Evolutionary conservation across 2,797 vertebrate species (phyloP), one percentile per base, ranked within the genome.

Genomic region (Chromis chromis): DNA sequence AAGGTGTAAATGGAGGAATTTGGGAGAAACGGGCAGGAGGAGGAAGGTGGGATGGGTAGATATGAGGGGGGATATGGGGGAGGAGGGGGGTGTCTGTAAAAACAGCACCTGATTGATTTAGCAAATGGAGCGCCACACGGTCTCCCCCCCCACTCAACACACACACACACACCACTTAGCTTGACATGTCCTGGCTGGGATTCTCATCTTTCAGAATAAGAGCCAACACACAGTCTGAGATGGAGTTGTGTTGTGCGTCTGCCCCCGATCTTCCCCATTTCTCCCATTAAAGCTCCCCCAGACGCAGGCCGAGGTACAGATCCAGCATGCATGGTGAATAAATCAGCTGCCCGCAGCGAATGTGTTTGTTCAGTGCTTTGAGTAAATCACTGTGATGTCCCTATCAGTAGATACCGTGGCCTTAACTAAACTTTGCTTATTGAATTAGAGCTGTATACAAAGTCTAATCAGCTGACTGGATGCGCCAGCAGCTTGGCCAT

Each of bases 31-130:
- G 56, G 53, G 58, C 40, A 70, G 72, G 53, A 62, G 78, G 74
- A 74, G 54, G 78, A 88, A 84, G 87, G 82, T 79, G 73, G 92
- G 87, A 76, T 82, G 88, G 80, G 84, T 76, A 76, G 85, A 81
- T 83, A 66, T 58, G 69, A 60, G 81, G 61, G 54, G 76, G 28
- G 73, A 17, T 5, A 21, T 1, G 36, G 46, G 8, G 22, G 55
- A 50, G 49, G 40, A 33, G 27, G 59, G 74, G 74, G 78, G 70
- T 88, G 81, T 91, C 91, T 95, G 93, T 95, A 88, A 94, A 96
- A 96, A 94, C 92, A 94, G 82, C 87, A 86, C 87, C 91, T 95
- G 93, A 95, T 95, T 95, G 94, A 94, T 96, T 95, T 96, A 94
- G 92, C 95, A 96, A 94, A 94, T 93, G 93, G 93, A 92, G 90